A percentile compares a stretch with the other conserved stretches of the same genome.
Conservation (phyloP, 2,113 vertebrate genomes). For the Ellobius talpinus region DNA sequence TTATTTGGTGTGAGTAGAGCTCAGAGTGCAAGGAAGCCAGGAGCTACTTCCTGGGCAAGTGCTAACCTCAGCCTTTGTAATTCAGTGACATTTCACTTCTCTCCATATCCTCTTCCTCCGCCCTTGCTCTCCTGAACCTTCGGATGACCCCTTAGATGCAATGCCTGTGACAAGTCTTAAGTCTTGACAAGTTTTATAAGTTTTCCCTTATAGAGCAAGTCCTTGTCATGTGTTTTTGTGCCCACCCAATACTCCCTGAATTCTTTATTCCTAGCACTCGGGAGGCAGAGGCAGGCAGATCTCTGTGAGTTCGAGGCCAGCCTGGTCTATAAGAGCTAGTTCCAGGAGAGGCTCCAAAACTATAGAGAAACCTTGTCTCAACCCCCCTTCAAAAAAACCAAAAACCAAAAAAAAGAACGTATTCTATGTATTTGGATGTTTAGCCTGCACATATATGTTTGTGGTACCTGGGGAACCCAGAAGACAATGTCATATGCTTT, state of each 20-base stretch:
- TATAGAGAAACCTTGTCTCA: no score
- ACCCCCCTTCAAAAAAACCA: no score
- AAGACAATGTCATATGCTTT: not conserved
- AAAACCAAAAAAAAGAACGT: no score
- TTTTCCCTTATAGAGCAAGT: not conserved
- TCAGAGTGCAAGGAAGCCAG: not conserved
- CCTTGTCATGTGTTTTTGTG: not conserved
- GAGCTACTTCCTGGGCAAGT: not conserved
- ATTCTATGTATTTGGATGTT: not conserved
- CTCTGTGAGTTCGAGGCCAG: no score
- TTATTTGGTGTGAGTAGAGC: not conserved
- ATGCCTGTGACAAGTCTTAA: not conserved
- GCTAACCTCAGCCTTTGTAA: not conserved
- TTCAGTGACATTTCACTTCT: fast-evolving
- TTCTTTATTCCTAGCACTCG: no score
- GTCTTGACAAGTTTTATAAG: not conserved
- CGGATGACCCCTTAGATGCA: not conserved
- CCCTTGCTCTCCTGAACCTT: not conserved
- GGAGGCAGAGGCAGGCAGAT: no score
- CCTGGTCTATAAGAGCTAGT: no score
- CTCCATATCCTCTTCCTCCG: not conserved
- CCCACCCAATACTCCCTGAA: not conserved
- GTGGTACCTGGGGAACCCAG: not conserved
- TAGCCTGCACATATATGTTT: not conserved
- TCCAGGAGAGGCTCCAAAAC: no score